phyloP scores from a whole-genome alignment of 2,888 invertebrate species.

The Hyposoter dolosus region DNA sequence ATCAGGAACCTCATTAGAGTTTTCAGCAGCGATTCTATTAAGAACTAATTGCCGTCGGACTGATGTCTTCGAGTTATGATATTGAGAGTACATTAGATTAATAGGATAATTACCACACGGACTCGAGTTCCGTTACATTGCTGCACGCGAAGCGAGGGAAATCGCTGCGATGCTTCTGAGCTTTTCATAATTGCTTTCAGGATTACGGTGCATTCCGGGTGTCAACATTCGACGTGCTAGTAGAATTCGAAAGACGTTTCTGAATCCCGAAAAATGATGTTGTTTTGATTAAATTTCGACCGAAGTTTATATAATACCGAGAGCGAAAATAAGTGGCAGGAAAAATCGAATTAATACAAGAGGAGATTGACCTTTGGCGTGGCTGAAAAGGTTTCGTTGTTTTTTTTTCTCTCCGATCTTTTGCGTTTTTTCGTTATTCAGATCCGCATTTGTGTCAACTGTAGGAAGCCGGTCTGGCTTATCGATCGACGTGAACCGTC shows the following conservation, averaged over 20 bases:
- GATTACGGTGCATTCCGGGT: too few species aligned
- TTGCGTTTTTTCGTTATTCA: conserved; percentile 30
- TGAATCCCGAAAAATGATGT: not conserved
- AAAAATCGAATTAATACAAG: not conserved
- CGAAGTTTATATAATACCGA: not conserved
- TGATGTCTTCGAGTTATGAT: too few species aligned
- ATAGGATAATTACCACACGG: too few species aligned
- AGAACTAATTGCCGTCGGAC: too few species aligned
- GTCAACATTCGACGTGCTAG: not conserved
- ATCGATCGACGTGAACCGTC: conserved; percentile 28
- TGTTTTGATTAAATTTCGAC: not conserved
- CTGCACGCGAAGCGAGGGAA: too few species aligned
- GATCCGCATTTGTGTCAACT: conserved; percentile 47
- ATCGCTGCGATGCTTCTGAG: too few species aligned
- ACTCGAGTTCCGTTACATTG: too few species aligned
- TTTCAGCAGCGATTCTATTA: too few species aligned
- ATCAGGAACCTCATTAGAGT: too few species aligned
- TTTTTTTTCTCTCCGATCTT: not conserved
- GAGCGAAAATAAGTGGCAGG: not conserved
- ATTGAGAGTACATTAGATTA: too few species aligned
- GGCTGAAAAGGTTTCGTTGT: conserved; percentile 15
- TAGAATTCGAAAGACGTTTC: not conserved
- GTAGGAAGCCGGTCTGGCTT: conserved; percentile 56
- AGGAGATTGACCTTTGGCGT: conserved; percentile 30
- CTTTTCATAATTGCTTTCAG: too few species aligned